A percentile compares a stretch with the other conserved stretches of the same genome.
Evolutionary conservation across 2,797 vertebrate genomes (phyloP).

Genomic region (Poecilia gillii): DNA sequence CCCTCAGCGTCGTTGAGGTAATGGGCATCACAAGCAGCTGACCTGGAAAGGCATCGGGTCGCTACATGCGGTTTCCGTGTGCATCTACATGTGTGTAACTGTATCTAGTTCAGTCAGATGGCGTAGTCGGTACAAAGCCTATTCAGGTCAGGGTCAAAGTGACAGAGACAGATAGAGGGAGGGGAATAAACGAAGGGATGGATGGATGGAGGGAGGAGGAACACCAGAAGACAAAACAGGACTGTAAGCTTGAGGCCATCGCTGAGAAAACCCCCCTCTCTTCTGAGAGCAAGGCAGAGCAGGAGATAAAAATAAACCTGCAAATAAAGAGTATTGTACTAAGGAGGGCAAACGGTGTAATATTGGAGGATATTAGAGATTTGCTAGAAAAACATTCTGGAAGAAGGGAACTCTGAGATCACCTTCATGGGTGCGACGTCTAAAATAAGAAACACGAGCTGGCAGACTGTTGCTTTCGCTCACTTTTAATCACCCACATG

Average conservation of each 20-base stretch:
- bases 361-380: neutral
- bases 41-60: constrained; percentile 36
- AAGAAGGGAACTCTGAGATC: neutral
- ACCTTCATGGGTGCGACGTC: neutral
- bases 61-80: constrained; percentile 22
- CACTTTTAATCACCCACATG: neutral
- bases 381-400: neutral
- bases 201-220: neutral
- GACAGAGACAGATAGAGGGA: constrained; percentile 22
- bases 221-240: constrained; percentile 24
- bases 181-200: neutral
- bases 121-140: constrained; percentile 66
- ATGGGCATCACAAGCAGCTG: constrained; percentile 48
- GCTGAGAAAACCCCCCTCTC: constrained; percentile 44
- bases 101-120: constrained; percentile 81
- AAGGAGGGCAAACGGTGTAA: constrained; percentile 6
- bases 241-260: constrained; percentile 18
- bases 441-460: neutral
- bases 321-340: constrained; percentile 6
- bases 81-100: constrained; percentile 50
- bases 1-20: constrained; percentile 7
- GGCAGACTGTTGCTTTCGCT: neutral
- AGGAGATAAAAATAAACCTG: constrained; percentile 6
- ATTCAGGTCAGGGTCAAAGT: constrained; percentile 80
- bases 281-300: constrained; percentile 24